A percentile compares a stretch with the other conserved stretches of the same genome.
Evolutionary conservation across 1,140 invertebrate genomes (phyloP).

Genomic region (Ptiloglossa arizonensis): DNA sequence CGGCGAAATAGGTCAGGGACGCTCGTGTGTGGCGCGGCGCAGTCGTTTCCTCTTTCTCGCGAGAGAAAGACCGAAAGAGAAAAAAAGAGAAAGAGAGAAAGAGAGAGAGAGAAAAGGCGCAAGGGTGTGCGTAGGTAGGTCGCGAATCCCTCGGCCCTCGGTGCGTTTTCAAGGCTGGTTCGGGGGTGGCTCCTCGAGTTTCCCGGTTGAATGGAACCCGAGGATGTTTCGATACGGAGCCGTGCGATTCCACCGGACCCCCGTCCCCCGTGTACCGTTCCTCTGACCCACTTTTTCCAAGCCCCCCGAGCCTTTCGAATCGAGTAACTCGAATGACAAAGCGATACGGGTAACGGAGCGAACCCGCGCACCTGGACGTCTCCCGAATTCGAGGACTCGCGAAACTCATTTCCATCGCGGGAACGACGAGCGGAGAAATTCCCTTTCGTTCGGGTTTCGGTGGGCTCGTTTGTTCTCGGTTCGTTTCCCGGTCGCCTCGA

Average conservation of each 20-base stretch:
- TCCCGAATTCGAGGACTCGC: not conserved
- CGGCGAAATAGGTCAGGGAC: slow-evolving; percentile 76
- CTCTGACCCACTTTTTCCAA: slow-evolving; percentile 38
- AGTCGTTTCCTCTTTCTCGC: slow-evolving; percentile 61
- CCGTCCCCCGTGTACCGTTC: not conserved
- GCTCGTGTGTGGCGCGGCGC: slow-evolving; percentile 12
- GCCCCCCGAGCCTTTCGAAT: slow-evolving; percentile 23
- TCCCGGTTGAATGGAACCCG: slow-evolving; percentile 38
- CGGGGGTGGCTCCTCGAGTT: slow-evolving; percentile 33
- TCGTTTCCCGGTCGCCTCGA: too few relatives aligned
- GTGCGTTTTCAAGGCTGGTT: slow-evolving; percentile 24
- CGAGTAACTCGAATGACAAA: slow-evolving; percentile 37
- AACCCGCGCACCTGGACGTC: slow-evolving; percentile 23
- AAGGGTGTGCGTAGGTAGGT: slow-evolving; percentile 30
- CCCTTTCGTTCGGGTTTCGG: slow-evolving; percentile 16
- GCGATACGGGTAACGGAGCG: slow-evolving; percentile 13
- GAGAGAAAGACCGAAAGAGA: not conserved
- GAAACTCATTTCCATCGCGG: slow-evolving; percentile 17
- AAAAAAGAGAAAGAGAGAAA: not conserved
- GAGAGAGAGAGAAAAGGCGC: not conserved
- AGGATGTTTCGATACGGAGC: slow-evolving; percentile 27
- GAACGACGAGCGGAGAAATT: not conserved
- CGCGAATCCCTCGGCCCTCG: slow-evolving; percentile 20
- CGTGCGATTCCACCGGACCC: not conserved
- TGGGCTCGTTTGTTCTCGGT: too few relatives aligned